A percentile compares a stretch with the other conserved stretches of the same genome.
Evolutionary conservation across 2,797 vertebrate genomes (phyloP).

Genomic region (Aselliscus stoliczkanus): DNA sequence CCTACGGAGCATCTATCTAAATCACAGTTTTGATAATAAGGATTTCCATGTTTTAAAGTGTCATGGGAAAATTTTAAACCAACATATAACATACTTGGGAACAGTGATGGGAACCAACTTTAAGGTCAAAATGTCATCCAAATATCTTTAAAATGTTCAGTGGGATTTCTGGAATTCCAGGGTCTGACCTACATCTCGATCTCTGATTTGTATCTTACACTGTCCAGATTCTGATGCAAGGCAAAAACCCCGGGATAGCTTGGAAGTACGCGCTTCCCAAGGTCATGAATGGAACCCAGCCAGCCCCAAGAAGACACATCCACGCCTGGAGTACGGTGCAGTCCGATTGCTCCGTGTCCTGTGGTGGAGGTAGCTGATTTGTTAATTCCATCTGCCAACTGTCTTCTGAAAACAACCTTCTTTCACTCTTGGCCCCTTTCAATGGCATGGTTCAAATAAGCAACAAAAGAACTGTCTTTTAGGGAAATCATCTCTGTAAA

Average conservation of each 20-base stretch:
- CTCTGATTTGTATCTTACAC: not conserved
- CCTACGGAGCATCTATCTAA: not conserved
- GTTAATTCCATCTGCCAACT: not conserved
- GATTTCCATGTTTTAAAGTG: not conserved
- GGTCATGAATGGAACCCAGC: slow-evolving; percentile 77
- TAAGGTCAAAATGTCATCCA: not conserved
- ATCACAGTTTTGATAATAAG: not conserved
- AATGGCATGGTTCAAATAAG: not conserved
- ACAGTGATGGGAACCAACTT: not conserved
- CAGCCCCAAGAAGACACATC: slow-evolving; percentile 80
- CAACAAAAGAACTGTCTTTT: not conserved
- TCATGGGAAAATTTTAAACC: not conserved
- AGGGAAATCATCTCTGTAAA: not conserved
- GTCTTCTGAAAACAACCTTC: not conserved
- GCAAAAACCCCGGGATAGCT: slow-evolving; percentile 92
- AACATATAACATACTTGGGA: not conserved
- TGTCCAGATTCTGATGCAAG: slow-evolving; percentile 92
- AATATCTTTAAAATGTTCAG: not conserved
- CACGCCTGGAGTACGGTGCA: slow-evolving; percentile 91
- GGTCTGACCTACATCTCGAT: not conserved
- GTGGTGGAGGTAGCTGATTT: slow-evolving; percentile 82
- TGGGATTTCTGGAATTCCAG: not conserved
- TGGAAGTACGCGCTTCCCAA: slow-evolving; percentile 95
- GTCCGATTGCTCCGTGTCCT: slow-evolving; percentile 91
- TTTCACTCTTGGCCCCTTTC: not conserved